Evolutionary conservation across 2,888 invertebrate species (phyloP).

Genomic region (Ichneumoninae sp.): DNA sequence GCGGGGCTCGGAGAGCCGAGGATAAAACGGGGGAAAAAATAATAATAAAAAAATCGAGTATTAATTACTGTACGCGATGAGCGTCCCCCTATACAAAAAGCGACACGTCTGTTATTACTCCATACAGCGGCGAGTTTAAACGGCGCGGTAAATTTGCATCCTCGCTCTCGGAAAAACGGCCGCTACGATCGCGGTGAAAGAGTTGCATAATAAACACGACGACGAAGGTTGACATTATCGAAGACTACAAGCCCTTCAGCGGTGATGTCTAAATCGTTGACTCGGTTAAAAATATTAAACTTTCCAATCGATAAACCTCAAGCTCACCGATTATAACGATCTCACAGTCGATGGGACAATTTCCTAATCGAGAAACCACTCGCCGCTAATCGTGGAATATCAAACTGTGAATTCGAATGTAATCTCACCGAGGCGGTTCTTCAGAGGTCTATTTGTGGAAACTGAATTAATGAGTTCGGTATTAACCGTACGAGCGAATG

Average conservation of each 20-base stretch:
- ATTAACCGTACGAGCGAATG: neutral
- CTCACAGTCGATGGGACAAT: neutral
- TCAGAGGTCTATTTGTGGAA: neutral
- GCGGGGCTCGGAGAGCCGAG: slow-evolving; percentile 2
- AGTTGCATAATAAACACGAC: neutral
- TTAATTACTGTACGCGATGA: slow-evolving; percentile 19
- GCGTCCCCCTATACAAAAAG: slow-evolving; percentile 17
- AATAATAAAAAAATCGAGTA: slow-evolving; percentile 7
- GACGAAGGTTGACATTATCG: neutral
- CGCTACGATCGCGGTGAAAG: neutral
- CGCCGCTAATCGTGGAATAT: neutral
- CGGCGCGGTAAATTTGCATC: slow-evolving; percentile 12
- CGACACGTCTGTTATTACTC: neutral
- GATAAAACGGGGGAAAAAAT: neutral
- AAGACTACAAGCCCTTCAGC: neutral
- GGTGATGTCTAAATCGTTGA: neutral
- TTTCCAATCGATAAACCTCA: neutral
- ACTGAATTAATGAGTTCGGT: neutral
- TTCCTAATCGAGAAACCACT: neutral
- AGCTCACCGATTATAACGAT: too few species aligned
- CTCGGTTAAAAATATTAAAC: neutral
- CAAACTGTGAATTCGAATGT: neutral
- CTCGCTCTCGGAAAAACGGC: neutral
- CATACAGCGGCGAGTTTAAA: neutral
- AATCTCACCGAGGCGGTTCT: neutral